Conservation (phyloP, 35 echinoderm and acorn worm genomes). For the Ptychodera flava region DNA sequence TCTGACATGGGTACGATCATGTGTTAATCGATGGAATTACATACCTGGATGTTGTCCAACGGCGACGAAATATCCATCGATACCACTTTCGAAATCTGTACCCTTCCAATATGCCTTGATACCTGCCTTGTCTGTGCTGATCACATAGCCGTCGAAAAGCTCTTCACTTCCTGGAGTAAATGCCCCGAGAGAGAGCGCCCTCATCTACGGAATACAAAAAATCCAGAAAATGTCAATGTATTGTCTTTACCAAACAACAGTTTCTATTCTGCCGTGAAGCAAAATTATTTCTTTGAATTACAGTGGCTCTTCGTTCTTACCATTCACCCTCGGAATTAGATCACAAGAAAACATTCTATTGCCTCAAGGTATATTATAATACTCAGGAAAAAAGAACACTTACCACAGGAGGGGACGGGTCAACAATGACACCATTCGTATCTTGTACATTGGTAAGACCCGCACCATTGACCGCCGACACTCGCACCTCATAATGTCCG, state of each 20-base stretch:
- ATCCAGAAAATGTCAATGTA: not conserved
- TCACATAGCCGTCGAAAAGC: slow-evolving; percentile 31
- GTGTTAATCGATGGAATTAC: too few relatives aligned
- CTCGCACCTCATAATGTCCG: slow-evolving; percentile 4
- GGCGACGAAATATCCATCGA: slow-evolving; percentile 24
- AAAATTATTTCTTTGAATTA: too few relatives aligned
- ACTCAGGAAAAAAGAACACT: not conserved
- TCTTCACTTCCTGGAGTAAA: slow-evolving; percentile 30
- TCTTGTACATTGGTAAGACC: slow-evolving; percentile 20
- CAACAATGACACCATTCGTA: slow-evolving; percentile 31
- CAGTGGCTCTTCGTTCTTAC: too few relatives aligned
- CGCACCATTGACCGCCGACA: slow-evolving; percentile 13
- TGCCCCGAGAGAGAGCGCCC: too few relatives aligned
- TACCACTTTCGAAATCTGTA: slow-evolving; percentile 30
- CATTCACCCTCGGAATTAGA: too few relatives aligned
- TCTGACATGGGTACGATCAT: too few relatives aligned
- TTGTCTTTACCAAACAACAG: not conserved
- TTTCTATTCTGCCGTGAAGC: too few relatives aligned
- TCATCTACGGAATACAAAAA: too few relatives aligned
- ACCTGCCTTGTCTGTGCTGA: slow-evolving; percentile 5
- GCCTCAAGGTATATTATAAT: not conserved
- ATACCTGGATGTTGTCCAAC: slow-evolving; percentile 32
- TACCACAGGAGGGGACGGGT: slow-evolving; percentile 27
- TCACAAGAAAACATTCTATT: too few relatives aligned
- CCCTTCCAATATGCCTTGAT: slow-evolving; percentile 35